phyloP scores from a whole-genome alignment of 1,140 invertebrate species.

The Macrotrachela quadricornifera region DNA sequence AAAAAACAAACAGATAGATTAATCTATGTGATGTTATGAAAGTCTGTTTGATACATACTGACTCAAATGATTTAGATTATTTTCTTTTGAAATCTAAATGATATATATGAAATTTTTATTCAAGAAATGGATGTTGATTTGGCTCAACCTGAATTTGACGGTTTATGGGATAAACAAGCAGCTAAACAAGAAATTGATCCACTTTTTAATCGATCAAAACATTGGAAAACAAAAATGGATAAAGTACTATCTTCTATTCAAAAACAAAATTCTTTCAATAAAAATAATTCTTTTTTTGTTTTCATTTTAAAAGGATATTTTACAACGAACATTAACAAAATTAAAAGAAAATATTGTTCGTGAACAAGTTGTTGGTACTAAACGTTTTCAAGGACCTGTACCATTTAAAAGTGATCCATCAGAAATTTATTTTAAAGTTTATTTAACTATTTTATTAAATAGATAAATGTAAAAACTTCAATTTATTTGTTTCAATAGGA shows the following conservation, averaged over 20 bases:
- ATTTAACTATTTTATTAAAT: too few species aligned
- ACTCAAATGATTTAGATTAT: too few species aligned
- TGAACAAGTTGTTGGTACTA: slow-evolving; percentile 23
- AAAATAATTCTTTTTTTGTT: background rate
- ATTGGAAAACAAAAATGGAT: slow-evolving; percentile 28
- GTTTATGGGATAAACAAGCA: slow-evolving; percentile 25
- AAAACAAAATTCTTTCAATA: too few species aligned
- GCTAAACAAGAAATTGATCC: slow-evolving; percentile 20
- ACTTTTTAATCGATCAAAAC: slow-evolving; percentile 12
- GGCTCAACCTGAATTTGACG: slow-evolving; percentile 28
- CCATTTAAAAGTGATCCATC: slow-evolving; percentile 29
- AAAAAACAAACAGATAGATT: too few species aligned
- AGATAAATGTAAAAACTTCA: too few species aligned
- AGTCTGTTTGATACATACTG: too few species aligned
- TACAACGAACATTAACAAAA: slow-evolving; percentile 20
- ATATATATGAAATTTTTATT: background rate
- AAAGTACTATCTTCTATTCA: too few species aligned
- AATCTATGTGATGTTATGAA: too few species aligned
- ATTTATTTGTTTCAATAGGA: slow-evolving; percentile 17
- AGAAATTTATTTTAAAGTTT: slow-evolving; percentile 28
- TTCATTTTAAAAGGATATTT: slow-evolving; percentile 17
- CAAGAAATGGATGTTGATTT: slow-evolving; percentile 12
- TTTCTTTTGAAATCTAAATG: too few species aligned
- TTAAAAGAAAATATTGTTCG: slow-evolving; percentile 21
- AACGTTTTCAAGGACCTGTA: slow-evolving; percentile 21